Conservation (phyloP, 2,888 invertebrate species). For the Rotaria macrura region DNA sequence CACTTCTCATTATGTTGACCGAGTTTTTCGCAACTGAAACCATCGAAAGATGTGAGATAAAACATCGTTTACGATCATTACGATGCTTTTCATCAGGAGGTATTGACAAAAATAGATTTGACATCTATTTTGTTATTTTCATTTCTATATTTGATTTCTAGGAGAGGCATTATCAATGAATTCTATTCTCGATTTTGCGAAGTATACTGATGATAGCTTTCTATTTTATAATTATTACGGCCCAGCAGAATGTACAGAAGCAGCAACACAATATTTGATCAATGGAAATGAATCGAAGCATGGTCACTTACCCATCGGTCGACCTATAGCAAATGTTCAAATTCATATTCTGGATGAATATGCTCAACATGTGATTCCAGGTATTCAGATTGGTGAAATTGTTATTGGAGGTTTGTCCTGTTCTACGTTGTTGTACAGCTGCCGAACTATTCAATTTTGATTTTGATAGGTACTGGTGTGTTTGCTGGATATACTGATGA, state of each 20-base stretch:
- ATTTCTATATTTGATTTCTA: not conserved
- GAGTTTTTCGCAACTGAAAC: not conserved
- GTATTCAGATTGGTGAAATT: not conserved
- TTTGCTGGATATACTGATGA: not conserved
- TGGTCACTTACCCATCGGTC: not conserved
- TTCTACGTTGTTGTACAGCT: too few relatives aligned
- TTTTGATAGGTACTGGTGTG: not conserved
- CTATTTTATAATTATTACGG: not conserved
- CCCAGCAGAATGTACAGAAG: not conserved
- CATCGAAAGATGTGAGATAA: too few relatives aligned
- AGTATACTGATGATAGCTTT: not conserved
- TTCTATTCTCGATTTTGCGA: not conserved
- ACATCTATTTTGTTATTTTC: too few relatives aligned
- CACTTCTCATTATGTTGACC: not conserved
- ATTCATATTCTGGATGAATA: not conserved
- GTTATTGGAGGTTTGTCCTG: not conserved
- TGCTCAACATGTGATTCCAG: not conserved
- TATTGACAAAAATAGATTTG: not conserved
- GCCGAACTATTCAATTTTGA: too few relatives aligned
- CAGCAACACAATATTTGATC: not conserved
- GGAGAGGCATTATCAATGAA: not conserved
- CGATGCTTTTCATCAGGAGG: not conserved
- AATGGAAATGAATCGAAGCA: not conserved
- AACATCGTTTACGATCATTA: not conserved
- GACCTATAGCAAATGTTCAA: not conserved